Evolutionary conservation across 2,113 vertebrate genomes (phyloP), one percentile per base, ranked within the genome.

Genomic region (Sylvicapra grimmia): DNA sequence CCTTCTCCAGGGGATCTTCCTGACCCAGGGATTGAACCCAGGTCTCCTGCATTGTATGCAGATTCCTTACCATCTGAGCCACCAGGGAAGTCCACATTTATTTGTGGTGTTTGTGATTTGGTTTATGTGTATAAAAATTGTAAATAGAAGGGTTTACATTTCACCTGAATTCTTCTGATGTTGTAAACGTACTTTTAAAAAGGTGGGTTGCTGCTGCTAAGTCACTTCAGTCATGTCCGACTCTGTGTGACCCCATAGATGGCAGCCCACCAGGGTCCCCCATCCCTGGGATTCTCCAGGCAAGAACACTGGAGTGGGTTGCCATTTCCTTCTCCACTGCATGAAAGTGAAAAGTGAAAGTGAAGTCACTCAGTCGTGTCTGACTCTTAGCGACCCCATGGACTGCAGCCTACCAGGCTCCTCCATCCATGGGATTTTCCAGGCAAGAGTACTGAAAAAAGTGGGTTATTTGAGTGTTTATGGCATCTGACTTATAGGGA

Each of bases 121-220:
- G 98, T 99, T 99, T 98, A 99, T 99, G 97, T 99, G 98, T 99
- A 99, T 98, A 99, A 98, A 99, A 98, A 98, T 89, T 99, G 99
- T 99, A 99, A 99, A 98, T 99, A 99, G 98, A 98, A 98, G 98
- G 98, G 98, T 99, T 99, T 99, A 98, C 99, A 99, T 99, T 99
- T 99, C 98, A 98, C 98, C 98, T 98, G 98, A 98, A 98, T 99
- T 99, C 98, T 99, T 99, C 99, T 98, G 98, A 98, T 99, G 98
- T 99, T 99, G 98, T 99, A 99, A 98, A 98, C 95, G 36, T 98
- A 93, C 98, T 99, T 99, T 98, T 99, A 98, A 98, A 98, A 98
- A 98, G 97, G 98, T 99, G 98, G 98, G 98, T 98, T 98, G 40
- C 40, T 44, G 40, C 40, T 44, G 40, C 40, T 44, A 44, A 44